Evolutionary conservation across 2,113 vertebrate genomes (phyloP).

Genomic region (Oenanthe melanoleuca): DNA sequence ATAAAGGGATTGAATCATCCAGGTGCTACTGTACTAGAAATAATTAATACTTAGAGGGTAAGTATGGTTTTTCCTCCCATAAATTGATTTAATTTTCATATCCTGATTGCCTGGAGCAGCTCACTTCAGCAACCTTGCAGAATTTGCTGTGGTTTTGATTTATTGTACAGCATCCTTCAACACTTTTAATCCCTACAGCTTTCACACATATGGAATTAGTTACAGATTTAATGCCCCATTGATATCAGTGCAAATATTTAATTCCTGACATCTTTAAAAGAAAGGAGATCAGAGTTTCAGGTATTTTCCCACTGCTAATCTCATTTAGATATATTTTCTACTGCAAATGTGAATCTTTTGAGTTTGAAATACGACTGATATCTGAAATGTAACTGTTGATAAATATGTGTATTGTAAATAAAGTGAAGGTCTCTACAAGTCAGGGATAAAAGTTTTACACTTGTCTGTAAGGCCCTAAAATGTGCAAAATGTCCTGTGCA

Average conservation of each 20-base stretch:
- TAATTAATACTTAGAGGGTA: not conserved
- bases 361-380: not conserved
- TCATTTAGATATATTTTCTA: not conserved
- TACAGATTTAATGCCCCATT: constrained; percentile 39
- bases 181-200: constrained; percentile 8
- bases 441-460: not conserved
- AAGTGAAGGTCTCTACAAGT: not conserved
- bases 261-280: constrained; percentile 20
- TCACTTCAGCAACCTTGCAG: constrained; percentile 29
- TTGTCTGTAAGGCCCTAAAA: not conserved
- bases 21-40: not conserved
- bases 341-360: not conserved
- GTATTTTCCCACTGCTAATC: not conserved
- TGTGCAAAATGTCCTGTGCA: not conserved
- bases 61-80: not conserved
- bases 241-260: constrained; percentile 44
- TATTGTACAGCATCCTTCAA: constrained; percentile 13
- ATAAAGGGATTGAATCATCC: not conserved
- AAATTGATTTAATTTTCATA: constrained; percentile 44
- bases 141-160: constrained; percentile 48
- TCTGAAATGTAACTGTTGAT: not conserved
- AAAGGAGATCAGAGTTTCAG: not conserved
- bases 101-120: not conserved
- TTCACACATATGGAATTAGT: constrained; percentile 25
- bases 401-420: not conserved